Evolutionary conservation across 1,140 invertebrate genomes (phyloP), one percentile per base, ranked within the genome.

Genomic region (Lanistes nyassanus): DNA sequence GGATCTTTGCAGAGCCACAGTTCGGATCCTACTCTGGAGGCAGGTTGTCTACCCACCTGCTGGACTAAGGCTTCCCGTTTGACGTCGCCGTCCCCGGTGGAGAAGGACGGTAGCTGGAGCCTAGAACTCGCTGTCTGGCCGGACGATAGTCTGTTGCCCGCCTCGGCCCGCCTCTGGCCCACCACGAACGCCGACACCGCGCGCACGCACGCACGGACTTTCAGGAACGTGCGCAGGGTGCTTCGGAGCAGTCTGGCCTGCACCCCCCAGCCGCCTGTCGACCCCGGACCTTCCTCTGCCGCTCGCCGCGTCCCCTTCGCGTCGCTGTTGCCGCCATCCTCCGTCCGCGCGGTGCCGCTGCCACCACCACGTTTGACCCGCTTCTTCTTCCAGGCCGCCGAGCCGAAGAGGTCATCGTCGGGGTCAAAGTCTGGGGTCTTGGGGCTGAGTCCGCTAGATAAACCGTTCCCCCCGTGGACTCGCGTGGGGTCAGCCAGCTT

Each of bases 331-430:
- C 42, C 65, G 60, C 55, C 21, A 29, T 39, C 29, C 39, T 58
- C 70, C 26, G 36, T 19, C 23, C 19, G 6, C 0, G 16, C 23
- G 56, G 42, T 72, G 11, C n/a, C n/a, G n/a, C n/a, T n/a, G n/a
- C n/a, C 47, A 23, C 68, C 26, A 1, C 29, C 7, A 7, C n/a
- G 51, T 34, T 36, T 66, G 23, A 21, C 42, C 13, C 70, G 55
- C 9, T 56, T 55, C 19, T 72, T 72, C 42, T 42, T 72, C 70
- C 70, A 72, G 13, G 70, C 70, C 11, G 56, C 70, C 3, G 70
- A 72, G 11, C 70, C 70, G 70, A 72, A 72, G 26, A 72, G 21
- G 36, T 72, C 70, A n/a, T 60, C 70, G 36, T 72, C 70, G 3
- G 42, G 55, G 2, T 37, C 13, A n/a, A 60, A 34, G 29, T 9